A percentile compares a stretch with the other conserved stretches of the same genome.
phyloP scores from a whole-genome alignment of 2,113 vertebrate genomes.

The Oncorhynchus masou region DNA sequence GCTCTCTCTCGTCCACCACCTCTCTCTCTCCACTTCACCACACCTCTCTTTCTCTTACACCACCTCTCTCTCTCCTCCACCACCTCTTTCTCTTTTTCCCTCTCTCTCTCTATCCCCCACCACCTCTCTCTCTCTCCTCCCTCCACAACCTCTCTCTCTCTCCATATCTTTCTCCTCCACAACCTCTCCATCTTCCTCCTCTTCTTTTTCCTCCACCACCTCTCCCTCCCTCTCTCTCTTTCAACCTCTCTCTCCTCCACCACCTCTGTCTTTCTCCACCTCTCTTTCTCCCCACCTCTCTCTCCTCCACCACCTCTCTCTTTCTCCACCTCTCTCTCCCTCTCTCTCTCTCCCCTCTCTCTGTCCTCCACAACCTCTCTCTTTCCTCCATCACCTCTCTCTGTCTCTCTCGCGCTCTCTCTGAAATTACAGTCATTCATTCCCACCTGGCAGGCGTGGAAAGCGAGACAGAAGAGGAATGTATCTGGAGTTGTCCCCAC shows the following conservation, averaged over 20 bases:
- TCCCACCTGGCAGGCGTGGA: constrained; percentile 29
- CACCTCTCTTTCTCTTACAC: too few relatives aligned
- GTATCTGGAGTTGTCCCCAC: constrained; percentile 39
- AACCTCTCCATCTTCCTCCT: background rate
- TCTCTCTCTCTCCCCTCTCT: too few relatives aligned
- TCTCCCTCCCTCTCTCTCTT: background rate
- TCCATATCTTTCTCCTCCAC: background rate
- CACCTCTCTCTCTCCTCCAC: too few relatives aligned
- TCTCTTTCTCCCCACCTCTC: background rate
- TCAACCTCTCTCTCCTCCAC: background rate
- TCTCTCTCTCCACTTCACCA: too few relatives aligned
- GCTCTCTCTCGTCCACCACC: too few relatives aligned
- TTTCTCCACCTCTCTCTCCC: too few relatives aligned
- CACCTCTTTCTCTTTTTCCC: too few relatives aligned
- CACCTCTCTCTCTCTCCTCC: background rate
- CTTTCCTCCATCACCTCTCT: background rate
- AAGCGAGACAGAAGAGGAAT: constrained; percentile 25
- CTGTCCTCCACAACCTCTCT: background rate
- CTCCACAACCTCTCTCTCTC: too few relatives aligned
- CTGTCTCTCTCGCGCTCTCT: constrained; percentile 14
- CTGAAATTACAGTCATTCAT: constrained; percentile 49
- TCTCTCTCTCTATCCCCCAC: too few relatives aligned
- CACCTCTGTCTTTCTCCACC: too few relatives aligned
- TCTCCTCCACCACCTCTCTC: too few relatives aligned
- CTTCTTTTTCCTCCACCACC: background rate